phyloP scores from a whole-genome alignment of 2,888 invertebrate genomes.

The Keiferia lycopersicella region DNA sequence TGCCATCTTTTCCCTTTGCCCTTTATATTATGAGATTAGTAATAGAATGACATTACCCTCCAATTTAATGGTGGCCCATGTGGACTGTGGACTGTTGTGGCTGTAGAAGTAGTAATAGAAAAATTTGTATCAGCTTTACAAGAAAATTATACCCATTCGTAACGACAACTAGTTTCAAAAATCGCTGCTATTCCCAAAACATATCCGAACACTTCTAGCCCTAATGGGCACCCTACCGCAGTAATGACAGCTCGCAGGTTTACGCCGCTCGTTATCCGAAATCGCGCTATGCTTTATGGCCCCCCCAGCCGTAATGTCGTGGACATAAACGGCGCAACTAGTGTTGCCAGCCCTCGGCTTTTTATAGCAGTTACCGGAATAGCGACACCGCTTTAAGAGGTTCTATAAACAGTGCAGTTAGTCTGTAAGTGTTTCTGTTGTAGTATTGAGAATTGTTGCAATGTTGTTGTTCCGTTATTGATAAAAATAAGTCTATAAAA shows the following conservation, averaged over 20 bases:
- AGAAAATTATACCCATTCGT: too few species aligned
- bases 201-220: conserved; percentile 28
- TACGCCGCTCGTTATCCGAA: conserved; percentile 38
- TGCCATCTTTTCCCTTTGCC: too few species aligned
- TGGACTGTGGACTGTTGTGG: too few species aligned
- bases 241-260: conserved; percentile 28
- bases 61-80: too few species aligned
- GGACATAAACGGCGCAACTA: conserved; percentile 44
- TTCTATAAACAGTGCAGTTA: neutral
- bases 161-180: too few species aligned
- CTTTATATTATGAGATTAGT: too few species aligned
- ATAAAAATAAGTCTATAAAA: too few species aligned
- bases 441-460: neutral
- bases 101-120: too few species aligned
- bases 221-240: conserved; percentile 5
- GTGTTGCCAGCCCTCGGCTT: conserved; percentile 9
- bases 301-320: conserved; percentile 46
- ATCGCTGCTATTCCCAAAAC: neutral
- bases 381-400: conserved; percentile 6
- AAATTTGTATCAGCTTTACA: too few species aligned
- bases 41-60: too few species aligned
- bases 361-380: conserved; percentile 15
- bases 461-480: neutral
- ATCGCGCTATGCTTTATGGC: conserved; percentile 55
- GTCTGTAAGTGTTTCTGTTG: neutral